Conservation (phyloP, 30 jellyfish, hydroid and myxozoan genomes). For the Aurelia sp. region DNA sequence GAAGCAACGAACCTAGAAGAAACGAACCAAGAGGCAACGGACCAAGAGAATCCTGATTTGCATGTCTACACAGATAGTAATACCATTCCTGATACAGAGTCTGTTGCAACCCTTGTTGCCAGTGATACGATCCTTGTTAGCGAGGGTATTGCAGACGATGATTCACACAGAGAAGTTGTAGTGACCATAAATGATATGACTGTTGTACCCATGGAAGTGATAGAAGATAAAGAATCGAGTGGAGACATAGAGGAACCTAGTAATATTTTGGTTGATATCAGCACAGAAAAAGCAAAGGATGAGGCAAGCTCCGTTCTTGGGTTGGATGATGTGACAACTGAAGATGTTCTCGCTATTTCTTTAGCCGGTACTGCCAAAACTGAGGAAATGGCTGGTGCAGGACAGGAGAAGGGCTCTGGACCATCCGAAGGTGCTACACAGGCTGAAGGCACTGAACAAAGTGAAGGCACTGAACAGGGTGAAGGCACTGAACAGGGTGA, state of each 20-base stretch:
- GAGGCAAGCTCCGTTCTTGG: background rate
- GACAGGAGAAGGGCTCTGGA: no score
- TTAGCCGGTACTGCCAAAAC: slow-evolving; percentile 10
- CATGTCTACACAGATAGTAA: slow-evolving; percentile 13
- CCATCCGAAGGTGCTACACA: no score
- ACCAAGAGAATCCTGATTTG: slow-evolving; percentile 1
- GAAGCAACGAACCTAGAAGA: no score
- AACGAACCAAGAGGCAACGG: no score
- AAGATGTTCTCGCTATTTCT: background rate
- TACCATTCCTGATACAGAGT: background rate
- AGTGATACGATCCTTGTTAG: no score
- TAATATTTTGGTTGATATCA: background rate
- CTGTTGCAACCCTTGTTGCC: no score
- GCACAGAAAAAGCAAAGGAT: background rate
- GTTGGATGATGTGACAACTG: background rate
- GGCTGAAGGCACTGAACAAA: no score
- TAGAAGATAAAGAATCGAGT: background rate
- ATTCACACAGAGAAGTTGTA: background rate
- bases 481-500: no score
- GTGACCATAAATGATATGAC: background rate
- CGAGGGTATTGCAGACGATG: background rate
- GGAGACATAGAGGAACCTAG: no score
- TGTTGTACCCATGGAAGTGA: background rate
- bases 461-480: no score
- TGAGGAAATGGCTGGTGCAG: background rate